Conservation (phyloP, 35 echinoderm and acorn worm genomes). For the Acanthaster planci region DNA sequence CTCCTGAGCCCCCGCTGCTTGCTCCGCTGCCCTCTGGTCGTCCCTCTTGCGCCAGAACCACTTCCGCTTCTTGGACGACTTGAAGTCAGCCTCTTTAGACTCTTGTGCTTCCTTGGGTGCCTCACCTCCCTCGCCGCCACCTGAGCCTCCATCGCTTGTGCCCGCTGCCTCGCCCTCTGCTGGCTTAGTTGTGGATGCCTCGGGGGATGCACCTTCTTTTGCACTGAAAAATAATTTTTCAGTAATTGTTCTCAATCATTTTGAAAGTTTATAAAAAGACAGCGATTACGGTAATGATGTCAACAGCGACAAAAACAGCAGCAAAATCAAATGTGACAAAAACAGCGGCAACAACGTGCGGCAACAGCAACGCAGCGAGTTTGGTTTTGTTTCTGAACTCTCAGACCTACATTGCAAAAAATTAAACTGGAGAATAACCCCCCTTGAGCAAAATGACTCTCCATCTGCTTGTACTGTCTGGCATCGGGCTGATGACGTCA, state of each 20-base stretch:
- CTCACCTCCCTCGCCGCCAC: constrained; percentile 8
- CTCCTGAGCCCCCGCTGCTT: background rate
- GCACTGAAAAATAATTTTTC: constrained; percentile 1
- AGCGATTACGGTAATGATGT: too few relatives aligned
- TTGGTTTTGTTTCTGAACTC: too few relatives aligned
- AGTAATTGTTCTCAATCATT: too few relatives aligned
- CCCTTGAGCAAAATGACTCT: too few relatives aligned
- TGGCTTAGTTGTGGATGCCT: constrained; percentile 7
- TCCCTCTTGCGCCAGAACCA: constrained; percentile 15
- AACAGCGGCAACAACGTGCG: too few relatives aligned
- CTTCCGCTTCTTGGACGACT: constrained; percentile 15
- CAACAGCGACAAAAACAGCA: too few relatives aligned
- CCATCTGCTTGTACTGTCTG: background rate
- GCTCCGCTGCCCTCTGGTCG: background rate
- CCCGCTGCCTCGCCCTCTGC: constrained; percentile 5
- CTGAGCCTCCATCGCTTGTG: background rate
- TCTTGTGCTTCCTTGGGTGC: background rate
- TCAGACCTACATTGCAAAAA: too few relatives aligned
- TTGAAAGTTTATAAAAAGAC: too few relatives aligned
- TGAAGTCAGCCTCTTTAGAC: background rate
- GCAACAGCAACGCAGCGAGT: too few relatives aligned
- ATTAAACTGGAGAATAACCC: too few relatives aligned
- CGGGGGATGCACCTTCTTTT: background rate
- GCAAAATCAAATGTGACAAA: too few relatives aligned
- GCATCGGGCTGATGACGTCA: constrained; percentile 6